phyloP scores from a whole-genome alignment of 2,888 invertebrate species.

The Ectemnius cavifrons region DNA sequence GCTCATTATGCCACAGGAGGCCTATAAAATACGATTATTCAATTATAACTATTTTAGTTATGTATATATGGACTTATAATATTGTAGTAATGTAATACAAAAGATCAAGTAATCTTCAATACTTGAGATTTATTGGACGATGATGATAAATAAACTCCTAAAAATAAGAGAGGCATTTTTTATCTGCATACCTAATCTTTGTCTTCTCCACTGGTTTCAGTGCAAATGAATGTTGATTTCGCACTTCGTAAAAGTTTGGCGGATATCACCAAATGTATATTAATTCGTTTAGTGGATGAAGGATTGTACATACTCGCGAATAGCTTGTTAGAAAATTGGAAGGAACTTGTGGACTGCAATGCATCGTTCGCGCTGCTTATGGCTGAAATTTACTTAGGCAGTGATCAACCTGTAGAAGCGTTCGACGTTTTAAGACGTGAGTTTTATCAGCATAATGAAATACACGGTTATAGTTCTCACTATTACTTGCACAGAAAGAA shows the following conservation, averaged over 20 bases:
- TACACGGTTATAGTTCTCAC: too few species aligned
- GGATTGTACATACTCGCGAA: conserved; percentile 66
- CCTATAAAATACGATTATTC: neutral
- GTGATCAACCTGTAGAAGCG: conserved; percentile 65
- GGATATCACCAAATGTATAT: conserved; percentile 56
- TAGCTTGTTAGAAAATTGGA: conserved; percentile 55
- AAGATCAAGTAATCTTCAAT: too few species aligned
- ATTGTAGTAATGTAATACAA: too few species aligned
- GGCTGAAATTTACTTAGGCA: conserved; percentile 69
- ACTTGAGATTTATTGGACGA: neutral
- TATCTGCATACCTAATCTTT: conserved; percentile 25
- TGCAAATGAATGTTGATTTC: conserved; percentile 51
- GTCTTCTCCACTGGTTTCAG: conserved; percentile 60
- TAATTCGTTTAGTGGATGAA: conserved; percentile 61
- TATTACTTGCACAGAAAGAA: too few species aligned
- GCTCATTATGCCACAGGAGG: neutral
- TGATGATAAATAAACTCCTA: neutral
- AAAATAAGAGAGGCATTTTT: conserved; percentile 12
- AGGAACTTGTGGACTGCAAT: conserved; percentile 51
- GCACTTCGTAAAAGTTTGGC: conserved; percentile 52
- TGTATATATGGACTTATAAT: too few species aligned
- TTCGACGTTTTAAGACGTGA: conserved; percentile 67
- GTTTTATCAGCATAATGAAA: conserved; percentile 36
- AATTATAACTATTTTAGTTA: too few species aligned
- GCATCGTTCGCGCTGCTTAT: conserved; percentile 61